A percentile compares a stretch with the other conserved stretches of the same genome.
Evolutionary conservation across 1,140 invertebrate species (phyloP).

Genomic region (Drosophila busckii): DNA sequence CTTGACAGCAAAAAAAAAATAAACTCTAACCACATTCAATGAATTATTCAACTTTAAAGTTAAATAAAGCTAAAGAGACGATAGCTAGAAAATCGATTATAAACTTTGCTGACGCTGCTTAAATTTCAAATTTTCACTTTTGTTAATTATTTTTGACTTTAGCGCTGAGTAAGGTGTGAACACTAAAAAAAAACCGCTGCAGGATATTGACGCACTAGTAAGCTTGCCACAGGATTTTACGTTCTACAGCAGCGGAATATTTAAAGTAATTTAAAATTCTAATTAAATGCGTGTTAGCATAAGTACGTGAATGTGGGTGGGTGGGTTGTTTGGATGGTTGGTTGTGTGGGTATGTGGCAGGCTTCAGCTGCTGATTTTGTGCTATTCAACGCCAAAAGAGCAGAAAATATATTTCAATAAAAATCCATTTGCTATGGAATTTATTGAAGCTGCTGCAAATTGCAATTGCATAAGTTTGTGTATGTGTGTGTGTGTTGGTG

Average conservation of each 20-base stretch:
- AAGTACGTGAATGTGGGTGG: slow-evolving; percentile 1
- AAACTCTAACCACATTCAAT: too few species aligned
- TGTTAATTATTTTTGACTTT: slow-evolving; percentile 2
- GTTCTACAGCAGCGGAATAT: too few species aligned
- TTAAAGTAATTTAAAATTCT: slow-evolving; percentile 27
- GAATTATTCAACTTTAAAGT: too few species aligned
- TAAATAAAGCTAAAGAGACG: too few species aligned
- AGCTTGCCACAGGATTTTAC: too few species aligned
- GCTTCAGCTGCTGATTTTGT: slow-evolving; percentile 30
- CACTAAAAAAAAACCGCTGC: slow-evolving; percentile 16
- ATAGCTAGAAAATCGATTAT: too few species aligned
- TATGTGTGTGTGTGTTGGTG: not conserved
- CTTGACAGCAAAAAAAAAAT: too few species aligned
- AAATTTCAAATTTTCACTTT: slow-evolving; percentile 6
- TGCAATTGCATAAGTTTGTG: slow-evolving; percentile 8
- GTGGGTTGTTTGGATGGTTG: not conserved
- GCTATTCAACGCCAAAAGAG: slow-evolving; percentile 22
- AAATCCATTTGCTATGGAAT: slow-evolving; percentile 60
- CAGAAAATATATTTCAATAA: slow-evolving; percentile 67
- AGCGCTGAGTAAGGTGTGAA: slow-evolving; percentile 12
- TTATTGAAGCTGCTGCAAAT: slow-evolving; percentile 55
- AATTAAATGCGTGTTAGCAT: slow-evolving; percentile 30
- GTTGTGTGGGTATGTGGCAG: not conserved
- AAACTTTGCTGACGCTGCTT: too few species aligned
- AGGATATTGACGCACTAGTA: slow-evolving; percentile 21